A percentile compares a stretch with the other conserved stretches of the same genome.
These are phyloP conservation scores for Glossophaga mutica DNA, from an alignment of 2,797 vertebrate genomes.

Conservation along the genomic window DNA sequence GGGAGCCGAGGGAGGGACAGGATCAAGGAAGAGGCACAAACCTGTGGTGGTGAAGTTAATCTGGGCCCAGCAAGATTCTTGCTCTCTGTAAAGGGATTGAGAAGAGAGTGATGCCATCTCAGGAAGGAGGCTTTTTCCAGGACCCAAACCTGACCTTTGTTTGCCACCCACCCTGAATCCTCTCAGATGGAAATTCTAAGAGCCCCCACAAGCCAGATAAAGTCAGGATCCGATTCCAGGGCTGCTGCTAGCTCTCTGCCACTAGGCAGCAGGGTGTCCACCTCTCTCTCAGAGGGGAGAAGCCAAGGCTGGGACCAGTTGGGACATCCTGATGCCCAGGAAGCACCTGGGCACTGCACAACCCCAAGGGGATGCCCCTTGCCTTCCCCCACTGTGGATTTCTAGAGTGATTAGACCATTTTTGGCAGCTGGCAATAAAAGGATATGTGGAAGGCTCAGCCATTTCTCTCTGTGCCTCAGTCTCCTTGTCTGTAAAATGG, in stretches of 20 bases:
- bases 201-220: not conserved
- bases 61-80: constrained; percentile 75
- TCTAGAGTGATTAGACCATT: not conserved
- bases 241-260: not conserved
- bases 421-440: not conserved
- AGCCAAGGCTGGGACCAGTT: not conserved
- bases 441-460: not conserved
- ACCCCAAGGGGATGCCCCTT: not conserved
- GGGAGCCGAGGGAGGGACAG: rapidly evolving
- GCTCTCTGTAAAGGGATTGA: constrained; percentile 68
- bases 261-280: not conserved
- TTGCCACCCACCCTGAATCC: not conserved
- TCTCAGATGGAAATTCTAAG: not conserved
- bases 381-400: not conserved
- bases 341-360: not conserved
- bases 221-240: not conserved
- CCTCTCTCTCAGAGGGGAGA: not conserved
- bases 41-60: constrained; percentile 62
- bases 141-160: not conserved
- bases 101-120: not conserved
- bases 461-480: not conserved
- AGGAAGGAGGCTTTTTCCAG: not conserved
- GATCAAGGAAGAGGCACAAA: constrained; percentile 1
- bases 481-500: not conserved
- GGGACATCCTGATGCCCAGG: not conserved